Evolutionary conservation across 2,888 invertebrate species (phyloP), one percentile per base, ranked within the genome.

Genomic region (Eupelmus urozonus): DNA sequence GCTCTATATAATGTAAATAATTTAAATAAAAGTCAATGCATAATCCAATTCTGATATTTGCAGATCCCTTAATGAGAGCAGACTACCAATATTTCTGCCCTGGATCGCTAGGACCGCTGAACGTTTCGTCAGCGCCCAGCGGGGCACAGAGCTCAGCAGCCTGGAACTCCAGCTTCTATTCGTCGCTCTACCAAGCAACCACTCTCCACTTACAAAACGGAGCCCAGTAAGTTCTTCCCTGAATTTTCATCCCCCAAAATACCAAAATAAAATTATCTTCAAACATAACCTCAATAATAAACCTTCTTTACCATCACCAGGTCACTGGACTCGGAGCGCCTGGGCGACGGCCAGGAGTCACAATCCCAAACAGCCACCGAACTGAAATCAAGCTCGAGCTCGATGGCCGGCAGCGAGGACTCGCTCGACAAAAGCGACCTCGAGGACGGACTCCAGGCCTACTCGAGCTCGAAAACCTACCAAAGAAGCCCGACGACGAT

Each of bases 341-440:
- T 86, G 18, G 83, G 85, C 9, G 88, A 89, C 57, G 87, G 87
- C 27, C 86, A 84, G 73, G 85, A 83, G 62, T 74, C 75, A 0
- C 77, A 74, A 18, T 74, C 77, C 0, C 85, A 87, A 40, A 83
- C 76, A 66, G 86, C 86, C 49, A 83, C 85, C 1, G 88, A 88
- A 88, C 90, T 25, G 87, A 92, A 89, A 90, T 92, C 83, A 11
- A 92, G 83, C 90, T 92, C 73, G 90, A 92, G 59, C 90, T 92
- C 91, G 23, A 87, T 88, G 82, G 90, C 92, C 0, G 88, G 89
- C 25, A 93, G 93, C 78, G 93, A 93, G 76, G 93, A 93, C 81
- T 93, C 93, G 72, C 88, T 92, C 1, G 93, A 93, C 80, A 90
- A 90, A 73, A 91, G 92, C 80, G 90, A 90, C 66, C 83, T 89